phyloP scores from a whole-genome alignment of 2,113 vertebrate species.

The Egretta garzetta region DNA sequence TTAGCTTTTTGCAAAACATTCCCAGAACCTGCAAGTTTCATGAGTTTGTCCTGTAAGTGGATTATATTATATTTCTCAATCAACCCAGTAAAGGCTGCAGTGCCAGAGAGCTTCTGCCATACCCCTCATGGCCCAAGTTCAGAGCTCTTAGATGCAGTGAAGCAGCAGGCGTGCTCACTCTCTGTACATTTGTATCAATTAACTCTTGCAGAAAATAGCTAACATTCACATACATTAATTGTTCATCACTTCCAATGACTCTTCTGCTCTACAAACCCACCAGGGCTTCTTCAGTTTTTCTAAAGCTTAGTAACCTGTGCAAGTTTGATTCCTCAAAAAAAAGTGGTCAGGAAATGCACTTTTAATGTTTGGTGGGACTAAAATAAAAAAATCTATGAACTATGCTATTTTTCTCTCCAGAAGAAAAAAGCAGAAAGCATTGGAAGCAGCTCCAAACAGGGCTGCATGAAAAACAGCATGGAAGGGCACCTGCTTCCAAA shows the following conservation, averaged over 20 bases:
- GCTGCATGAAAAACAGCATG: not conserved
- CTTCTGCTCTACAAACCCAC: not conserved
- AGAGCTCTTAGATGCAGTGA: not conserved
- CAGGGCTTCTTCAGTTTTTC: not conserved
- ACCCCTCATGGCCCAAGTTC: not conserved
- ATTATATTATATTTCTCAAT: not conserved
- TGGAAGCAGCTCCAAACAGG: not conserved
- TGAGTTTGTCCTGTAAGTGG: slow-evolving; percentile 26
- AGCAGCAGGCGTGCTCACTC: not conserved
- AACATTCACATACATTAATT: not conserved
- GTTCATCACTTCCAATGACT: not conserved
- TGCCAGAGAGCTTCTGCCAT: not conserved
- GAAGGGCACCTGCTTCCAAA: not conserved
- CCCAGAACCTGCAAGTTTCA: slow-evolving; percentile 26
- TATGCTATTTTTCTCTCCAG: not conserved
- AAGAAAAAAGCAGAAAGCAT: not conserved
- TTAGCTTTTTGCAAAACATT: slow-evolving; percentile 39
- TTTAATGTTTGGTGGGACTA: not conserved
- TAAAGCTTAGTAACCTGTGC: not conserved
- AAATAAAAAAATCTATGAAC: not conserved
- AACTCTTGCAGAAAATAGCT: slow-evolving; percentile 42
- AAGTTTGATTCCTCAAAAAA: not conserved
- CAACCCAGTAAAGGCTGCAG: not conserved
- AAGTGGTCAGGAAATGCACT: rapidly evolving
- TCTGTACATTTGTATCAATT: slow-evolving; percentile 30